Evolutionary conservation across 2,888 invertebrate genomes (phyloP).

Genomic region (Caenorhabditis virilis): DNA sequence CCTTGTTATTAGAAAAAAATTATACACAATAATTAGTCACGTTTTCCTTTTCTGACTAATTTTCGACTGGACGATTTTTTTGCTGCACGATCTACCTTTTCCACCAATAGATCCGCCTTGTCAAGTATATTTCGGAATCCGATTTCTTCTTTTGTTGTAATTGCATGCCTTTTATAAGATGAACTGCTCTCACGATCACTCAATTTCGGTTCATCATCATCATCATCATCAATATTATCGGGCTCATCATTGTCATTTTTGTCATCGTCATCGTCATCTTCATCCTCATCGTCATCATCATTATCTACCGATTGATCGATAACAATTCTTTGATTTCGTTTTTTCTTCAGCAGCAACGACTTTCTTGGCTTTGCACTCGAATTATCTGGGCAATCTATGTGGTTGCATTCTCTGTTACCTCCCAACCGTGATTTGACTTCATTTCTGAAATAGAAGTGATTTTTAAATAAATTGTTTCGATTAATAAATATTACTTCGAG

Average conservation of each 20-base stretch:
- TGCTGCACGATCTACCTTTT: constrained; percentile 63
- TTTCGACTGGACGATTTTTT: constrained; percentile 27
- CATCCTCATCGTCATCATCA: constrained; percentile 42
- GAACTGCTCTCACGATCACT: constrained; percentile 35
- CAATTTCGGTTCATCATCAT: constrained; percentile 17
- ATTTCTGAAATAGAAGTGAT: too few relatives aligned
- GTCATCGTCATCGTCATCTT: constrained; percentile 9
- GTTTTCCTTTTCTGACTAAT: constrained; percentile 33
- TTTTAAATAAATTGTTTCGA: too few relatives aligned
- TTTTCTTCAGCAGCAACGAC: constrained; percentile 25
- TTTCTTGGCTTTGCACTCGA: constrained; percentile 26
- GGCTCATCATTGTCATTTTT: constrained; percentile 14
- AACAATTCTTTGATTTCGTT: constrained; percentile 4
- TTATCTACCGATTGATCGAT: constrained; percentile 36
- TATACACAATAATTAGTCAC: too few relatives aligned
- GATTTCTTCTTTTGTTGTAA: constrained; percentile 62
- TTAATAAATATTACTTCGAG: too few relatives aligned
- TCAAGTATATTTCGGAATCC: constrained; percentile 58
- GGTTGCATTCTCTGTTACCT: constrained; percentile 20
- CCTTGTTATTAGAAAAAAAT: too few relatives aligned
- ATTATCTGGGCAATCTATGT: constrained; percentile 23
- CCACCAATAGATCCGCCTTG: constrained; percentile 58
- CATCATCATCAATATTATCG: constrained; percentile 33
- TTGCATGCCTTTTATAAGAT: constrained; percentile 61
- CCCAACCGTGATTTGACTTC: constrained; percentile 11